Percentiles rank a stretch among this genome's conserved stretches.
Evolutionary conservation across 2,797 vertebrate genomes (phyloP).

Genomic region (Diplodus puntazzo): DNA sequence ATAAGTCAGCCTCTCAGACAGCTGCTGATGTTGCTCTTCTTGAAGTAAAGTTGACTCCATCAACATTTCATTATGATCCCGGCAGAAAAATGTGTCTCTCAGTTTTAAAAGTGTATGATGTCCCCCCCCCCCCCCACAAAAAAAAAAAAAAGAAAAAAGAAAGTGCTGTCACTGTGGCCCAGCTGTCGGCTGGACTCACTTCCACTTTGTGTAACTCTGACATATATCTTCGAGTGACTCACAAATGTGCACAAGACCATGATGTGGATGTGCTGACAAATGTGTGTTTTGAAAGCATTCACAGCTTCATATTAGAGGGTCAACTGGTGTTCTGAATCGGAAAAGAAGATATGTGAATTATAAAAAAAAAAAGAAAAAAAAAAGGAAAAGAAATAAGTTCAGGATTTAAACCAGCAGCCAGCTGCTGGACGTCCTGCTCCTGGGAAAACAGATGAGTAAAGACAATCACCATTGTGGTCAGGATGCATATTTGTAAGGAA

Average conservation of each 20-base stretch:
- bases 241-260: not conserved
- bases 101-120: conserved; percentile 16
- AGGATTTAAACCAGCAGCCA: not conserved
- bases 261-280: not conserved
- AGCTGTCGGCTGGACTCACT: not conserved
- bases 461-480: not conserved
- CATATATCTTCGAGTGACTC: not conserved
- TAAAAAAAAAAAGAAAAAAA: not conserved
- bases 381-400: not conserved
- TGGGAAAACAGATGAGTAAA: not conserved
- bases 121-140: not conserved
- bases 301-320: not conserved
- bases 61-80: conserved; percentile 32
- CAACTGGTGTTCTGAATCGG: not conserved
- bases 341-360: not conserved
- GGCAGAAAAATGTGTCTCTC: conserved; percentile 2
- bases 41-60: conserved; percentile 27
- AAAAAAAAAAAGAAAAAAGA: not conserved
- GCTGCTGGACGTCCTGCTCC: not conserved
- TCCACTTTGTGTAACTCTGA: not conserved
- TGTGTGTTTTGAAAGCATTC: not conserved
- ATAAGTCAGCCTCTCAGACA: conserved; percentile 10
- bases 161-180: not conserved
- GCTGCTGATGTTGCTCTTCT: conserved; percentile 18
- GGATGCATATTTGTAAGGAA: not conserved